Percentiles rank a stretch among this genome's conserved stretches.
Evolutionary conservation across 2,888 invertebrate genomes (phyloP).

Genomic region (Drosophila atripex): DNA sequence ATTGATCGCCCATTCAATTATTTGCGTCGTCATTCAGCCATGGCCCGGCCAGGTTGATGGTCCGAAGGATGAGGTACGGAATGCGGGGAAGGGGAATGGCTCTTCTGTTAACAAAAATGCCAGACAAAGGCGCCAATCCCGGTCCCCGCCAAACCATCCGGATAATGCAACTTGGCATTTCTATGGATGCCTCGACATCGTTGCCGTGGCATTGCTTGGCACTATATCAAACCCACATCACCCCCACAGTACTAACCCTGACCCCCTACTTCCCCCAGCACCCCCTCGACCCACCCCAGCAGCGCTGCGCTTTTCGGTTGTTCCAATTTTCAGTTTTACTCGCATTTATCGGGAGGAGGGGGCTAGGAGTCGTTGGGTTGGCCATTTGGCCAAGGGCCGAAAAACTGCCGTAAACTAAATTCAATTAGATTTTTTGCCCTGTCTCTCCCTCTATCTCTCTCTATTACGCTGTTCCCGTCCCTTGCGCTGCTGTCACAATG

Average conservation of each 20-base stretch:
- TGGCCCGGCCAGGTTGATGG: conserved; percentile 3
- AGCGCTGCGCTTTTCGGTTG: conserved; percentile 68
- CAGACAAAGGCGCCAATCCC: conserved; percentile 60
- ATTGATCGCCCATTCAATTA: conserved; percentile 75
- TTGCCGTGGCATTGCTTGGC: conserved; percentile 52
- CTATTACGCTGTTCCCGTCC: not conserved
- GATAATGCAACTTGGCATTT: conserved; percentile 72
- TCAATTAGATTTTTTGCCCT: conserved; percentile 61
- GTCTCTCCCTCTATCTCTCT: conserved; percentile 14
- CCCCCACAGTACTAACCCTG: too few relatives aligned
- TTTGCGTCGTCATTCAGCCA: conserved; percentile 63
- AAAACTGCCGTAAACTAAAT: conserved; percentile 68
- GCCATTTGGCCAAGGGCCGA: conserved; percentile 55
- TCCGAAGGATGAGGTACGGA: not conserved
- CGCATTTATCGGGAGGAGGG: not conserved
- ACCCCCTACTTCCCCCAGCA: not conserved
- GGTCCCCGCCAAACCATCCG: conserved; percentile 7
- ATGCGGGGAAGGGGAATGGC: conserved; percentile 3
- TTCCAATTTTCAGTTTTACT: conserved; percentile 47
- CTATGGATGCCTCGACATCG: conserved; percentile 66
- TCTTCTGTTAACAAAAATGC: conserved; percentile 45
- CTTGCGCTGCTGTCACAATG: conserved; percentile 58
- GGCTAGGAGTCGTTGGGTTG: conserved; percentile 13
- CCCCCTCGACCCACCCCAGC: not conserved
- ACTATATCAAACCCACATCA: conserved; percentile 46